Evolutionary conservation across 2,113 vertebrate genomes (phyloP).

Genomic region (Eleginops maclovinus): DNA sequence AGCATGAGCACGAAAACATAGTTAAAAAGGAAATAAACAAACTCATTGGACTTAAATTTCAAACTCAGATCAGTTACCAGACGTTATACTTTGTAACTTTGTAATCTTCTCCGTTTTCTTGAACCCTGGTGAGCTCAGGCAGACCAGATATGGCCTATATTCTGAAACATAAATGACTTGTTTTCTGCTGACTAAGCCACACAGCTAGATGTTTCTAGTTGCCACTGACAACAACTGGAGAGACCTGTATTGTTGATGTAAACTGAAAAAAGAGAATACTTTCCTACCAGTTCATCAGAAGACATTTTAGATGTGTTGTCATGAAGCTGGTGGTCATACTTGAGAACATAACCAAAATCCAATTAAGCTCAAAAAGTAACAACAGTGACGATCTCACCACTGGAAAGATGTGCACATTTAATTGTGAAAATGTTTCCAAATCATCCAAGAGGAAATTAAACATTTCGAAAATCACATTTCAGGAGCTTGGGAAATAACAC

Average conservation of each 20-base stretch:
- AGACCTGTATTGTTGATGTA: constrained; percentile 40
- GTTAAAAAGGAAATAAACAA: not conserved
- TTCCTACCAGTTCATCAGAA: not conserved
- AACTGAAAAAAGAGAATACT: constrained; percentile 1
- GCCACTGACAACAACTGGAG: constrained; percentile 35
- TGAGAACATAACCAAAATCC: not conserved
- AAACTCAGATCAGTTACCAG: not conserved
- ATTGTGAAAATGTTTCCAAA: constrained; percentile 67
- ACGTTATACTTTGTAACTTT: not conserved
- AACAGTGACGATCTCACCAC: constrained; percentile 37
- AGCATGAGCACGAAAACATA: not conserved
- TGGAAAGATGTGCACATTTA: constrained; percentile 75
- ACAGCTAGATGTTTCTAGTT: constrained; percentile 56
- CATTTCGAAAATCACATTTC: constrained; percentile 60
- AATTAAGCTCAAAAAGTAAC: not conserved
- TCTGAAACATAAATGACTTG: constrained; percentile 15
- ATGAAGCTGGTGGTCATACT: too few species aligned
- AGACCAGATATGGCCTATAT: constrained; percentile 2
- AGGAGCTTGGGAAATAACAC: constrained; percentile 47
- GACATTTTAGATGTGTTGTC: not conserved
- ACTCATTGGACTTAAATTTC: not conserved
- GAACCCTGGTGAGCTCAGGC: not conserved
- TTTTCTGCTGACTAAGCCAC: constrained; percentile 39
- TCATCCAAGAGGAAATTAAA: constrained; percentile 60
- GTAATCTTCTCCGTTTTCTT: constrained; percentile 7